phyloP scores from a whole-genome alignment of 2,888 invertebrate species.

The Leptarthrus brevirostris region DNA sequence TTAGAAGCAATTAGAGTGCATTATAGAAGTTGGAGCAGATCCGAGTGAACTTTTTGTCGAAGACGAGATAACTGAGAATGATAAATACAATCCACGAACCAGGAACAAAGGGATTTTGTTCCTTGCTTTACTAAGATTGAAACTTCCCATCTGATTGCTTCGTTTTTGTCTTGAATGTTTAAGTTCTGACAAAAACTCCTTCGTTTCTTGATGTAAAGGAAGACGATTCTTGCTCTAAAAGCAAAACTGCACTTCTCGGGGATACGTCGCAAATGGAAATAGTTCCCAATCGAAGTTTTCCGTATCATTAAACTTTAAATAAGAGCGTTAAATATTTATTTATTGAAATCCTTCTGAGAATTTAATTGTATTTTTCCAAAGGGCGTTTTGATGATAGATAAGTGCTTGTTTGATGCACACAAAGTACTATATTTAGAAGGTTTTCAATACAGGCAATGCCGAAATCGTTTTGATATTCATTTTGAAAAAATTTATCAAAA shows the following conservation, averaged over 20 bases:
- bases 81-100: conserved; percentile 11
- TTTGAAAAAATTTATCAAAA: too few species aligned
- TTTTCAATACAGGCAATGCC: too few species aligned
- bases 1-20: conserved; percentile 20
- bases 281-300: neutral
- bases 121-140: neutral
- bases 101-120: neutral
- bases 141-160: neutral
- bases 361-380: too few species aligned
- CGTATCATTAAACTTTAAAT: neutral
- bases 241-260: neutral
- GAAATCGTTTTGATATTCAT: too few species aligned
- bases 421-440: too few species aligned
- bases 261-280: neutral
- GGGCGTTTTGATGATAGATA: too few species aligned
- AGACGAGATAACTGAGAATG: conserved; percentile 4
- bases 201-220: neutral
- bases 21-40: conserved; percentile 31
- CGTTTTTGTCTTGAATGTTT: neutral
- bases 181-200: neutral
- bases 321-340: too few species aligned
- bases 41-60: conserved; percentile 28
- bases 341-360: too few species aligned
- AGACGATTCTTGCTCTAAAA: neutral
- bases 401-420: too few species aligned